These are phyloP conservation scores for Xenops minutus DNA, from an alignment of 2,797 vertebrate species.

Conservation along the genomic window DNA sequence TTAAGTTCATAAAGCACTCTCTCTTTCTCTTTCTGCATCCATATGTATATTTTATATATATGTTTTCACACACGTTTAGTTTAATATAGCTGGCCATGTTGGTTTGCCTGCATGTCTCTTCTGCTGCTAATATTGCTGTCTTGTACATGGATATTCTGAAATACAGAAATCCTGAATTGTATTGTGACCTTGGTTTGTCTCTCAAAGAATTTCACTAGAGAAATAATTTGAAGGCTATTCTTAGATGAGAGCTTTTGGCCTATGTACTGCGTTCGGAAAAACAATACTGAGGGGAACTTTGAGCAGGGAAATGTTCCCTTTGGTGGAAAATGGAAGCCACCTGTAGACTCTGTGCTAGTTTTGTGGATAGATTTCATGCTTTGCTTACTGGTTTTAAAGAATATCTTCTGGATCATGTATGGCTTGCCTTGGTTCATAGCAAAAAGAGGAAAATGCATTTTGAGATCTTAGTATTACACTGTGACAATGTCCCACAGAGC, in stretches of 20 bases:
- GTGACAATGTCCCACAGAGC: background rate
- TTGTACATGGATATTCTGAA: background rate
- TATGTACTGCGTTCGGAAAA: background rate
- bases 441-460: background rate
- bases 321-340: background rate
- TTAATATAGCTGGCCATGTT: background rate
- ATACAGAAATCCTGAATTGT: background rate
- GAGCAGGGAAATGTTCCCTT: background rate
- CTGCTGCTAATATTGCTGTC: background rate
- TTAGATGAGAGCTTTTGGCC: background rate
- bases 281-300: background rate
- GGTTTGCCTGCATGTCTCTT: background rate
- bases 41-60: background rate
- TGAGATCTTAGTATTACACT: background rate
- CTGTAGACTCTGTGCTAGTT: background rate
- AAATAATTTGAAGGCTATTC: background rate
- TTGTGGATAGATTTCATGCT: background rate
- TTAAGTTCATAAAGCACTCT: background rate
- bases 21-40: background rate
- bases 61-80: background rate
- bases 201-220: background rate
- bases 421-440: background rate
- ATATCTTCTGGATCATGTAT: background rate
- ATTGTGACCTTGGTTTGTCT: background rate
- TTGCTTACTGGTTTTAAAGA: background rate